phyloP scores from a whole-genome alignment of 2,797 vertebrate genomes.

The Trachurus trachurus region DNA sequence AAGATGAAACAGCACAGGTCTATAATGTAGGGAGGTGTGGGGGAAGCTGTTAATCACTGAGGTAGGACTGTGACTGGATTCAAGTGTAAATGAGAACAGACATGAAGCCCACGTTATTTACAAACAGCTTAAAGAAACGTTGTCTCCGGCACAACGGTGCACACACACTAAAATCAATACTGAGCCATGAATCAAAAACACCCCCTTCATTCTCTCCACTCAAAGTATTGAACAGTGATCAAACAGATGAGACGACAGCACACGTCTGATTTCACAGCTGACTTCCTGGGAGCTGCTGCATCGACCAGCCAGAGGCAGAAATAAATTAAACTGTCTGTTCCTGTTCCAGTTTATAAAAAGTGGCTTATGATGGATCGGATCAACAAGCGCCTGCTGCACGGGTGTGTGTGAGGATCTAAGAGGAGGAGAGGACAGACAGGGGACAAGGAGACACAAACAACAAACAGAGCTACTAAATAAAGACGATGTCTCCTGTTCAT shows the following conservation, averaged over 20 bases:
- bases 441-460: conserved; percentile 20
- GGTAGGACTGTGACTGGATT: conserved; percentile 1
- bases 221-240: conserved; percentile 37
- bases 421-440: not conserved
- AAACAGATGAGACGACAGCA: conserved; percentile 24
- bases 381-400: not conserved
- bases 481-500: conserved; percentile 34
- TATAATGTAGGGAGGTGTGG: conserved; percentile 10
- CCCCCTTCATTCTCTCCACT: conserved; percentile 14
- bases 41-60: conserved; percentile 16
- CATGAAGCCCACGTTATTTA: conserved; percentile 21
- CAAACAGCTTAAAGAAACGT: conserved; percentile 29
- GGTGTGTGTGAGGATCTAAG: not conserved
- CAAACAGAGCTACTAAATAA: conserved; percentile 5
- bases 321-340: conserved; percentile 20
- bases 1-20: not conserved
- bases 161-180: conserved; percentile 41
- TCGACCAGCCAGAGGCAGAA: conserved; percentile 7
- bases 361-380: conserved; percentile 1
- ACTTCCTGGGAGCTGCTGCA: conserved; percentile 10
- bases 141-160: conserved; percentile 14
- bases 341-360: not conserved
- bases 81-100: conserved; percentile 13
- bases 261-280: conserved; percentile 27
- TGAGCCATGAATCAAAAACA: conserved; percentile 28